Conservation (phyloP, 2,113 vertebrate species). For the Pedetes capensis region DNA sequence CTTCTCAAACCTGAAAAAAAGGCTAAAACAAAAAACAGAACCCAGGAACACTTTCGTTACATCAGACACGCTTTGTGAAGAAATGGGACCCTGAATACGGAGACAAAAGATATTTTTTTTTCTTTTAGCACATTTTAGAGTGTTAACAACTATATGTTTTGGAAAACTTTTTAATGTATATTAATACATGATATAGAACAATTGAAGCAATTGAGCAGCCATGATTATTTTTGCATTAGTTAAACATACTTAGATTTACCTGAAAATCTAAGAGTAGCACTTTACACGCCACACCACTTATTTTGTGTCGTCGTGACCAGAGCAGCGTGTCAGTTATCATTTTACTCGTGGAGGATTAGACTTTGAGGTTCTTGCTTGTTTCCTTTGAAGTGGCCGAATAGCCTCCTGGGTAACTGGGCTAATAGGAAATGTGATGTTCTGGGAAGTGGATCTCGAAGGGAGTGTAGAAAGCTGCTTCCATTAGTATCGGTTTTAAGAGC, state of each 20-base stretch:
- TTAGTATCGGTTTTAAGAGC: not conserved
- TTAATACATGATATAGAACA: not conserved
- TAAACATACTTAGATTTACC: not conserved
- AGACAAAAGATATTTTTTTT: not conserved
- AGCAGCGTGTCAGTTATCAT: accelerated
- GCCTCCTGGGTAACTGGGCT: no score
- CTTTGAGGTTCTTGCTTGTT: not conserved
- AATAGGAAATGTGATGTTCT: not conserved
- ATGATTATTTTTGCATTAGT: not conserved
- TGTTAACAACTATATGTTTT: not conserved
- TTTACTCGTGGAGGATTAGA: not conserved
- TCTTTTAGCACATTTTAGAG: not conserved
- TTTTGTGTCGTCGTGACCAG: not conserved
- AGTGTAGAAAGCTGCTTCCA: not conserved
- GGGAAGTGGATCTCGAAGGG: not conserved
- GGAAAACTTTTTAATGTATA: not conserved
- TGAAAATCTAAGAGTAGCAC: not conserved
- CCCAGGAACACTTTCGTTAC: no score
- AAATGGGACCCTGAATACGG: not conserved
- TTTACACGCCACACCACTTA: accelerated
- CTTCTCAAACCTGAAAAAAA: not conserved
- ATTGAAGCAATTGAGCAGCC: not conserved
- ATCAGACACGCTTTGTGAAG: not conserved
- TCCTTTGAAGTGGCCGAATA: not conserved
- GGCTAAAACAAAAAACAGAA: not conserved